A percentile compares a stretch with the other conserved stretches of the same genome.
Evolutionary conservation across 2,888 invertebrate genomes (phyloP).

Genomic region (Hypselothyrea guttata): DNA sequence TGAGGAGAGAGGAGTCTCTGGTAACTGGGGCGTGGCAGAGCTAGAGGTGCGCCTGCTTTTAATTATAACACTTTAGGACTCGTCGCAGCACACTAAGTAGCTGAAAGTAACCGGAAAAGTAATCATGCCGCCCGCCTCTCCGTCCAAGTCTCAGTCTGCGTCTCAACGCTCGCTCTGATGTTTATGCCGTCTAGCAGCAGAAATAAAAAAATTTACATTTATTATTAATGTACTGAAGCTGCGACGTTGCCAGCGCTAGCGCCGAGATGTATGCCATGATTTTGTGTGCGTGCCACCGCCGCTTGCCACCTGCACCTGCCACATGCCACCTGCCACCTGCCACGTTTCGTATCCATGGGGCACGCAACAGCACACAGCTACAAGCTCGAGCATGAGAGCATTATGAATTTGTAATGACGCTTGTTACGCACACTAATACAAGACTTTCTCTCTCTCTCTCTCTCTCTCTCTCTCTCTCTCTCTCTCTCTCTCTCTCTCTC

Average conservation of each 20-base stretch:
- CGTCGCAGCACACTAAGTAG: conserved; percentile 45
- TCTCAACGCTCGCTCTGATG: neutral
- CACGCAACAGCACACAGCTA: conserved; percentile 19
- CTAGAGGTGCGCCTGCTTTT: conserved; percentile 39
- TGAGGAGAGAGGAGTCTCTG: neutral
- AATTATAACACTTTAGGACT: conserved; percentile 66
- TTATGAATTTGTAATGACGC: conserved; percentile 66
- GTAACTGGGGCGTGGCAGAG: conserved; percentile 12
- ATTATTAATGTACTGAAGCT: conserved; percentile 69
- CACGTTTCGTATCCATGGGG: conserved; percentile 2
- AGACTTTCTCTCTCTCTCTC: neutral
- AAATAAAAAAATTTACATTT: conserved; percentile 68
- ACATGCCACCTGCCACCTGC: neutral
- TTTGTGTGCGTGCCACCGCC: conserved; percentile 31
- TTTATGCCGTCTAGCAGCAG: conserved; percentile 1
- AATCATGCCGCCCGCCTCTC: neutral
- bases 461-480: neutral
- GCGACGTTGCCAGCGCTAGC: conserved; percentile 24
- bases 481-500: no score
- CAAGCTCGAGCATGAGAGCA: conserved; percentile 15
- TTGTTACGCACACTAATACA: conserved; percentile 30
- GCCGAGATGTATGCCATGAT: conserved; percentile 52
- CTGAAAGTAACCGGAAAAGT: conserved; percentile 48
- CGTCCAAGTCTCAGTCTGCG: neutral
- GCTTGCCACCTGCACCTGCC: neutral